Percentiles rank a stretch among this genome's conserved stretches.
These are phyloP conservation scores for Anseranas semipalmata DNA, from an alignment of 2,113 vertebrate genomes.

Conservation along the genomic window DNA sequence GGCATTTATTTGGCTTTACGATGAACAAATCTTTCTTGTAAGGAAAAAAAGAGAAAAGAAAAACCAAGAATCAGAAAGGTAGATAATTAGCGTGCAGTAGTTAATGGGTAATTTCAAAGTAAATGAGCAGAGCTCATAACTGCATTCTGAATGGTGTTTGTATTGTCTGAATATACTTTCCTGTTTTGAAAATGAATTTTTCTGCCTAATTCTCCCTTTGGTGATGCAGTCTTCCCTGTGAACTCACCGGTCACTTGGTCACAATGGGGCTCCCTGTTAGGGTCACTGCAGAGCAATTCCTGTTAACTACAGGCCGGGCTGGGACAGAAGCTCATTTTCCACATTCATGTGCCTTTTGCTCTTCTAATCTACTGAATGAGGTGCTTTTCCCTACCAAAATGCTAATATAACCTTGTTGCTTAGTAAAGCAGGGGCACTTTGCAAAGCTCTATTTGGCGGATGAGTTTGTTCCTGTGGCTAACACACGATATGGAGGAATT, in stretches of 20 bases:
- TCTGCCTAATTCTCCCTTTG: neutral
- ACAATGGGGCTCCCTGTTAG: accelerated
- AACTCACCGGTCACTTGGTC: neutral
- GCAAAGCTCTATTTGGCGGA: neutral
- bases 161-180: neutral
- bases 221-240: neutral
- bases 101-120: constrained; percentile 26
- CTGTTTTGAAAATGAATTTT: neutral
- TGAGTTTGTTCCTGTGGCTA: neutral
- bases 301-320: no score
- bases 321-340: neutral
- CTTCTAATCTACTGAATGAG: neutral
- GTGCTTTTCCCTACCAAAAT: neutral
- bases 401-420: accelerated
- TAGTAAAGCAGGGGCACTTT: neutral
- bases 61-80: neutral
- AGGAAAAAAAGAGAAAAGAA: neutral
- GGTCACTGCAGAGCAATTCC: neutral
- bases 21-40: neutral
- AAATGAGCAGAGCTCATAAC: neutral
- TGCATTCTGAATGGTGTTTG: neutral
- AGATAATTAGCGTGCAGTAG: constrained; percentile 17
- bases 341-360: neutral
- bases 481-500: neutral
- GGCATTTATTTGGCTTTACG: constrained; percentile 43